Percentiles rank a stretch among this genome's conserved stretches.
Evolutionary conservation across 2,888 invertebrate species (phyloP).

Genomic region (Cepaea hortensis): DNA sequence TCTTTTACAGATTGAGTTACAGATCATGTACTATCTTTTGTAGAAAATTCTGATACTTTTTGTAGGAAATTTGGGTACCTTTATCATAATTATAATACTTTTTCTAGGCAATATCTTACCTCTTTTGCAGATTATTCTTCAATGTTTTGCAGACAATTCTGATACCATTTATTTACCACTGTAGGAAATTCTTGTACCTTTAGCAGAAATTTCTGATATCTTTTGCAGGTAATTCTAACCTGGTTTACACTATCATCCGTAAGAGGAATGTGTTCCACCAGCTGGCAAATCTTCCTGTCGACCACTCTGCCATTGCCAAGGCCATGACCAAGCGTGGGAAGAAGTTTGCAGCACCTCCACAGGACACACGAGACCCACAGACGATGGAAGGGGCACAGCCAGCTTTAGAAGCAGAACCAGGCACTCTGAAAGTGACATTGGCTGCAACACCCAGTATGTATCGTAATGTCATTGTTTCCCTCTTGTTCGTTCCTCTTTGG

Average conservation of each 20-base stretch:
- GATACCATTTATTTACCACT: background rate
- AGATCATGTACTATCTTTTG: no score
- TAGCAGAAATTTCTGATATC: no score
- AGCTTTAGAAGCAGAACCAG: conserved; percentile 78
- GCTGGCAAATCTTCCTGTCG: conserved; percentile 96
- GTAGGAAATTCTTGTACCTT: background rate
- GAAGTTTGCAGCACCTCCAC: conserved; percentile 62
- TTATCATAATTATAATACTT: no score
- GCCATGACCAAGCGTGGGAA: conserved; percentile 79
- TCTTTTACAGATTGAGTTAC: no score
- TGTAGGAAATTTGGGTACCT: background rate
- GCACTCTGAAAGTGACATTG: conserved; percentile 91
- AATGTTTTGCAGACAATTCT: no score
- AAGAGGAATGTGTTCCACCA: conserved; percentile 98
- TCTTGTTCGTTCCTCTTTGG: no score
- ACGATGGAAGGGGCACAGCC: conserved; percentile 76
- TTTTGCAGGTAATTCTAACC: conserved; percentile 93
- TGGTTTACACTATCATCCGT: conserved; percentile 98
- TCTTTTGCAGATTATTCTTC: conserved; percentile 87
- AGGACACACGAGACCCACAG: conserved; percentile 64
- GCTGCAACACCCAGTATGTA: conserved; percentile 88
- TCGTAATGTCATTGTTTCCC: background rate
- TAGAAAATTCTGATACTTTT: no score
- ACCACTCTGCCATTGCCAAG: conserved; percentile 90
- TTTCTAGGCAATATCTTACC: no score